Conservation (phyloP, 2,888 invertebrate genomes). For the Eulithis testata region DNA sequence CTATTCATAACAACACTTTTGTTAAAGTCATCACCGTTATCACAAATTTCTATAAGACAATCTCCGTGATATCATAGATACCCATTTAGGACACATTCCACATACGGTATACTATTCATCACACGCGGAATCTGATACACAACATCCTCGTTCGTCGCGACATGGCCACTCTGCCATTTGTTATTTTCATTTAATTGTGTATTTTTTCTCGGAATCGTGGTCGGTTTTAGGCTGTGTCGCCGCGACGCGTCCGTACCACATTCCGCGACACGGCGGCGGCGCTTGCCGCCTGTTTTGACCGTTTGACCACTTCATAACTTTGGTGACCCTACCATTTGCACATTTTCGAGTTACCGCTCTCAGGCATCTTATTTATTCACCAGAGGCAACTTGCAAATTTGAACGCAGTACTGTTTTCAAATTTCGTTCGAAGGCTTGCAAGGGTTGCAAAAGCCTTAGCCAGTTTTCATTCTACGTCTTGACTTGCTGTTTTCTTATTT, state of each 20-base stretch:
- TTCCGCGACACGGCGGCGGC: conserved; percentile 75
- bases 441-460: too few relatives aligned
- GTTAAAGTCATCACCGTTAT: conserved; percentile 17
- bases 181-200: conserved; percentile 57
- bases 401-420: background rate
- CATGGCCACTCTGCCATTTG: conserved; percentile 52
- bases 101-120: conserved; percentile 35
- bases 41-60: conserved; percentile 20
- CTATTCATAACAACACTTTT: conserved; percentile 13
- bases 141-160: conserved; percentile 40
- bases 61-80: conserved; percentile 27
- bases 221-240: conserved; percentile 60
- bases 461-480: too few relatives aligned
- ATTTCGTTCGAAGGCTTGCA: background rate
- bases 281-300: conserved; percentile 63
- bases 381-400: background rate
- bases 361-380: background rate
- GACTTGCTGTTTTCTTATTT: too few relatives aligned
- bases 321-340: conserved; percentile 49
- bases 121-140: conserved; percentile 34
- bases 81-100: conserved; percentile 32
- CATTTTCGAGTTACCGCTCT: conserved; percentile 14
- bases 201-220: conserved; percentile 67
- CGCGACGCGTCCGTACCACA: conserved; percentile 67
- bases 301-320: conserved; percentile 66